Base-by-base conservation (phyloP, 2,797 vertebrate species). In the Spheniscus humboldti region DNA sequence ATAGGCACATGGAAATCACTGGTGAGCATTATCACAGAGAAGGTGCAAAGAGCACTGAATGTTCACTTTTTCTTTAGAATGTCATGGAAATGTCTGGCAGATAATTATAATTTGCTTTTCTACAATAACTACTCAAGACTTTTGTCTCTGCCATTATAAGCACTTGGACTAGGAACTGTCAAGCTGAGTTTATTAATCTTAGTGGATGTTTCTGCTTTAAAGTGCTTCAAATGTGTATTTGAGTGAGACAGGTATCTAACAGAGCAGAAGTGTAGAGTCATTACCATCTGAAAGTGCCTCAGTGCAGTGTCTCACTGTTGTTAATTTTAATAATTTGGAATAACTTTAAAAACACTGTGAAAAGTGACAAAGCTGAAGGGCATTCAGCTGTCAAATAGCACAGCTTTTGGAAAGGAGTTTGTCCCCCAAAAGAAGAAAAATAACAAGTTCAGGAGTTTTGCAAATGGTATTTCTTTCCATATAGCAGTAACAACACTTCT, bases 311-410 rank as follows among this genome's bases (percentile, higher is more conserved):
- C 67, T 83, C 47, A 13, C 27, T 57, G 16, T 16, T 81, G 45
- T 25, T 94, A 81, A 86, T 94, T 94, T 88, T 83, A 84, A 33
- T 90, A 75, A 86, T 92, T 74, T 68, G 63, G 50, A 94, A 75
- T 57, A 75, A 73, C 14, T 69, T 88, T 14, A 30, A 83, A 87
- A 94, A 74, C n/a, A 37, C 62, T 23, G 7, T 76, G 60, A 73
- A 66, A 84, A 91, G n/a, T 48, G 39, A 48, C 48, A 85, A 88
- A 88, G 83, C 37, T 5, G 8, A 62, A 82, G 39, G 75, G 73
- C 17, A 13, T 81, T 91, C 43, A 73, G 28, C 55, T 90, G 53
- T 81, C 35, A 68, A 90, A 83, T 0, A 80, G 55, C 19, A 76
- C 52, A 86, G 47, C 24, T 94, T 78, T 90, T 81, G 60, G 62